These are phyloP conservation scores for Congeria kusceri DNA, from an alignment of 2,888 invertebrate species.

Conservation along the genomic window DNA sequence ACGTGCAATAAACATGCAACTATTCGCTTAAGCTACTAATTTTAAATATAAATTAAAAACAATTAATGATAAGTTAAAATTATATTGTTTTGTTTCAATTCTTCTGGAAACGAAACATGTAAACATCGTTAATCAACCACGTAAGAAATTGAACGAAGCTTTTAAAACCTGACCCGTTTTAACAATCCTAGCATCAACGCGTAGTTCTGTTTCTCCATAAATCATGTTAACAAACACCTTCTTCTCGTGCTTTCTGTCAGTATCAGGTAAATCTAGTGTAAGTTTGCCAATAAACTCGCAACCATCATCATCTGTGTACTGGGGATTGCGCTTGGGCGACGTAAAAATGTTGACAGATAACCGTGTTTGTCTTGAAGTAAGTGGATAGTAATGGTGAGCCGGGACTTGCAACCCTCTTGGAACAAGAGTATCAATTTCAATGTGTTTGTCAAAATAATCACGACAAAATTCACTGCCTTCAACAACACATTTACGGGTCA, in stretches of 20 bases:
- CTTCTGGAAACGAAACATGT: too few species aligned
- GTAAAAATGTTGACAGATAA: constrained; percentile 24
- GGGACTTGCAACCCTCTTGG: constrained; percentile 21
- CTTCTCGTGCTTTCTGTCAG: constrained; percentile 19
- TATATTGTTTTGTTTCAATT: too few species aligned
- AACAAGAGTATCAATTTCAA: constrained; percentile 36
- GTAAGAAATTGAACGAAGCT: constrained; percentile 43
- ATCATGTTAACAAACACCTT: constrained; percentile 35
- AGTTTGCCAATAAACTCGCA: constrained; percentile 33
- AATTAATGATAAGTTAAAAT: too few species aligned
- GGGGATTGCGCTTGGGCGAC: constrained; percentile 27
- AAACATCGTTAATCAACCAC: too few species aligned
- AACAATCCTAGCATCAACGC: constrained; percentile 32
- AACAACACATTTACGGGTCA: constrained; percentile 1
- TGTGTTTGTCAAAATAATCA: constrained; percentile 42
- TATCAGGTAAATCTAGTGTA: constrained; percentile 30
- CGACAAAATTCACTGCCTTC: constrained; percentile 28
- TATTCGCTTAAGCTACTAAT: too few species aligned
- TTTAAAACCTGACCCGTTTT: constrained; percentile 42
- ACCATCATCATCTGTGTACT: constrained; percentile 41
- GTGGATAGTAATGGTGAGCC: constrained; percentile 32
- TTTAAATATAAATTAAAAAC: too few species aligned
- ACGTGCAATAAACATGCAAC: too few species aligned
- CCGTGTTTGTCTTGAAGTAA: neutral
- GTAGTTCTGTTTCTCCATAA: constrained; percentile 47